Conservation (phyloP, 1,140 invertebrate species). For the Aradophagus sp. region DNA sequence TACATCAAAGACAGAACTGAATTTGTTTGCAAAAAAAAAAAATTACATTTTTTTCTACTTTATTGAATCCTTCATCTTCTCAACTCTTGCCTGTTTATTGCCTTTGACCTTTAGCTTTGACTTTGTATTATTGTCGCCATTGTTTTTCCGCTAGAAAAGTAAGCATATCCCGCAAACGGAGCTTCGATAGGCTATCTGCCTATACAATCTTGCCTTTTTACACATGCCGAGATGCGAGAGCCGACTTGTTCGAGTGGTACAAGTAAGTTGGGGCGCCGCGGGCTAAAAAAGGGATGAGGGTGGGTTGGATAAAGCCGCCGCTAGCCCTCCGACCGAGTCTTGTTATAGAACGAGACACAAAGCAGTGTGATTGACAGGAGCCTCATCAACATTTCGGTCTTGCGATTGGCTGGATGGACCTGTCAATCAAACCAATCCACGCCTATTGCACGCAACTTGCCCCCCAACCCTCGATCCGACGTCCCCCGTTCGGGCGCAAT, state of each 20-base stretch:
- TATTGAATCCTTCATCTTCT: too few species aligned
- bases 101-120: too few species aligned
- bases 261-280: slow-evolving; percentile 63
- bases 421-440: slow-evolving; percentile 74
- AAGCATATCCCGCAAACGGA: slow-evolving; percentile 24
- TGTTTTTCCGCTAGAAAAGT: slow-evolving; percentile 23
- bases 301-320: slow-evolving; percentile 53
- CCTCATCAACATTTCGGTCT: slow-evolving; percentile 75
- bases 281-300: slow-evolving; percentile 56
- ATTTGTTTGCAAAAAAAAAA: too few species aligned
- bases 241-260: slow-evolving; percentile 64
- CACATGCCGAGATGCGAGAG: slow-evolving; percentile 67
- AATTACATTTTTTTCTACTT: too few species aligned
- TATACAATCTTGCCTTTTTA: slow-evolving; percentile 51
- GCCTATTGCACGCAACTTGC: slow-evolving; percentile 64
- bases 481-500: too few species aligned
- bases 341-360: slow-evolving; percentile 65
- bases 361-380: slow-evolving; percentile 73
- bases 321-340: slow-evolving; percentile 63
- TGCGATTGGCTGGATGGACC: slow-evolving; percentile 74
- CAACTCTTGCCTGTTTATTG: too few species aligned
- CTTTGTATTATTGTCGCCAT: too few species aligned
- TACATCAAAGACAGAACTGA: too few species aligned
- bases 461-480: slow-evolving; percentile 27
- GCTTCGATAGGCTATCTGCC: slow-evolving; percentile 32